A percentile compares a stretch with the other conserved stretches of the same genome.
phyloP scores from a whole-genome alignment of 2,888 invertebrate genomes.

The Drosophila mayaguana region DNA sequence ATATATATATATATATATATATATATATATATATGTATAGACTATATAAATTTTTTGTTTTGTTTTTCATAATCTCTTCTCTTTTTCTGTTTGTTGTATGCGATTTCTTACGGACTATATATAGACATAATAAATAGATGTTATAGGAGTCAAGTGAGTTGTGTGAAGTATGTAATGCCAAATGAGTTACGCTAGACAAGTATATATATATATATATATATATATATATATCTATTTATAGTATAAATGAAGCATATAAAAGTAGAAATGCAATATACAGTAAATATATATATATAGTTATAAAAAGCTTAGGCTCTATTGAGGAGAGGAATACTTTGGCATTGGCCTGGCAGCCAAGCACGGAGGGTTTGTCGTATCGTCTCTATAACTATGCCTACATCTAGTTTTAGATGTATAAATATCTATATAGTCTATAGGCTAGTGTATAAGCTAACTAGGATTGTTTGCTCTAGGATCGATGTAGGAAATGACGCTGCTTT shows the following conservation, averaged over 20 bases:
- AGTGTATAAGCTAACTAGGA: slow-evolving; percentile 58
- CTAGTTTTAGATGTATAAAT: slow-evolving; percentile 26
- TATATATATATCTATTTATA: slow-evolving; percentile 2
- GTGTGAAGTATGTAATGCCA: slow-evolving; percentile 18
- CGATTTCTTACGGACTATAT: slow-evolving; percentile 4
- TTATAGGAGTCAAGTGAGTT: slow-evolving; percentile 26
- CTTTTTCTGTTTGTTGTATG: slow-evolving; percentile 81
- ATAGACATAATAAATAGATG: slow-evolving; percentile 61
- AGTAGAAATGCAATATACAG: slow-evolving; percentile 37
- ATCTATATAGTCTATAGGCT: slow-evolving; percentile 19
- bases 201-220: slow-evolving; percentile 18
- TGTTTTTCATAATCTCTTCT: slow-evolving; percentile 82
- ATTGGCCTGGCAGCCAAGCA: slow-evolving; percentile 43
- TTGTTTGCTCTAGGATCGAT: slow-evolving; percentile 83
- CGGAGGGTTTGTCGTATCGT: slow-evolving; percentile 33
- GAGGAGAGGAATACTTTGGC: slow-evolving; percentile 46
- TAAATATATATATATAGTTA: slow-evolving; percentile 1
- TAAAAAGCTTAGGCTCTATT: slow-evolving; percentile 25
- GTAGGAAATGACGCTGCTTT: slow-evolving; percentile 85
- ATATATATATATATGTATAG: not conserved
- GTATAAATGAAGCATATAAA: slow-evolving; percentile 27
- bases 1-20: not conserved
- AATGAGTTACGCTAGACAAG: slow-evolving; percentile 22
- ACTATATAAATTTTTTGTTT: slow-evolving; percentile 5
- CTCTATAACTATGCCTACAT: slow-evolving; percentile 10